These are phyloP conservation scores for Ia io DNA, from an alignment of 2,113 vertebrate species.

Conservation along the genomic window DNA sequence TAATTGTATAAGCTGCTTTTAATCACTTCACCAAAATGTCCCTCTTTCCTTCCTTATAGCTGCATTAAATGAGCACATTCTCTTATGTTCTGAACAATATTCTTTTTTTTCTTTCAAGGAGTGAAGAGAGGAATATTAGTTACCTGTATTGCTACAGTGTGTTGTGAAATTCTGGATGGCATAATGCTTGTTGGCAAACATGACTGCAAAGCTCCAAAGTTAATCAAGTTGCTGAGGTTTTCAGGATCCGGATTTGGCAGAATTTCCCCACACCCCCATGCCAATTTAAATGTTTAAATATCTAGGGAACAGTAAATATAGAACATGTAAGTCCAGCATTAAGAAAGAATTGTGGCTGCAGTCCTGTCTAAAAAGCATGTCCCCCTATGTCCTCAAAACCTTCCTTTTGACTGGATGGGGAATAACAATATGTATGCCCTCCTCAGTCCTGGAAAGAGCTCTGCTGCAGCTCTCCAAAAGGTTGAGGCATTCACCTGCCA, in stretches of 20 bases:
- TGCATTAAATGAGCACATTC: neutral
- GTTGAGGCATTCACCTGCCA: neutral
- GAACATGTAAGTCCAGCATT: conserved; percentile 14
- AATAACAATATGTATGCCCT: neutral
- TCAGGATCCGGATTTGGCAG: conserved; percentile 52
- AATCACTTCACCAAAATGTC: conserved; percentile 21
- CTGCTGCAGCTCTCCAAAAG: neutral
- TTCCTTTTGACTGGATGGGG: neutral
- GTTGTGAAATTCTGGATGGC: conserved; percentile 12
- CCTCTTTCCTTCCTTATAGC: neutral
- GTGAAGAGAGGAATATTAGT: neutral
- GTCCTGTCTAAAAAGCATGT: neutral
- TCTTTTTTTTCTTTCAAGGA: neutral
- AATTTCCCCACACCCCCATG: neutral
- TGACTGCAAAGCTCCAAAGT: conserved; percentile 38
- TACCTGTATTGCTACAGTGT: neutral
- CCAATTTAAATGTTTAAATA: conserved; percentile 49
- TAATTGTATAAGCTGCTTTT: neutral
- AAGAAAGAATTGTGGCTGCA: neutral
- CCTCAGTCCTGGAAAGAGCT: neutral
- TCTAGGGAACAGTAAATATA: conserved; percentile 52
- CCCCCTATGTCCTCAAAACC: neutral
- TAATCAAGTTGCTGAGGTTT: conserved; percentile 62
- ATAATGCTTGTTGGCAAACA: conserved; percentile 24
- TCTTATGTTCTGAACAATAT: neutral